Evolutionary conservation across 2,797 vertebrate genomes (phyloP).

Genomic region (Bovichtus variegatus): DNA sequence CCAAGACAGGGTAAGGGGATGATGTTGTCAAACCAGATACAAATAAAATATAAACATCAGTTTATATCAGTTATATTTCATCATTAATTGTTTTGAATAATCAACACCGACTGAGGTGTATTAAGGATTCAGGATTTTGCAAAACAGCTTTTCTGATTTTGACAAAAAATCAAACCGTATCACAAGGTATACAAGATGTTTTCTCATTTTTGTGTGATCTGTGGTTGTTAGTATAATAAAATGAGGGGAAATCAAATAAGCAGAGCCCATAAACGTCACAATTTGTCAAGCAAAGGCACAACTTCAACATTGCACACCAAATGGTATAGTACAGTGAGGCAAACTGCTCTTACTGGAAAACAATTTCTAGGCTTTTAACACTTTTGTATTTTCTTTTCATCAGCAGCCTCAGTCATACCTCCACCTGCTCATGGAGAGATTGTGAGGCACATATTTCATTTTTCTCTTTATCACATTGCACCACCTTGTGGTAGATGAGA

Average conservation of each 20-base stretch:
- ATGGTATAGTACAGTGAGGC: not conserved
- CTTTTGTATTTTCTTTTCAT: too few species aligned
- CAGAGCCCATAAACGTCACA: not conserved
- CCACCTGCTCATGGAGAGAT: not conserved
- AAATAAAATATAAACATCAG: too few species aligned
- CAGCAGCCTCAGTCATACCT: too few species aligned
- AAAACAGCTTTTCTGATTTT: not conserved
- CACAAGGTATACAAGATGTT: not conserved
- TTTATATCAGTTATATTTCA: too few species aligned
- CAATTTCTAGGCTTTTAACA: too few species aligned
- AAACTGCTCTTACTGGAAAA: not conserved
- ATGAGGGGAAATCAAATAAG: not conserved
- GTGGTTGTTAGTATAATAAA: not conserved
- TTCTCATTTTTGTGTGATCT: not conserved
- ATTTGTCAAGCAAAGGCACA: not conserved
- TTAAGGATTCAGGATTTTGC: not conserved
- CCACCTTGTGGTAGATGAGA: not conserved
- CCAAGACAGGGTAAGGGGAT: too few species aligned
- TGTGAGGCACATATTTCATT: not conserved
- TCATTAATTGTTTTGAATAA: too few species aligned
- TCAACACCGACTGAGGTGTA: not conserved
- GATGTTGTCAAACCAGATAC: too few species aligned
- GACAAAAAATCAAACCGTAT: not conserved
- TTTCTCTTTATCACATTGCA: not conserved
- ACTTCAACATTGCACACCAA: not conserved